These are phyloP conservation scores for Ctenodactylus gundi DNA, from an alignment of 2,113 vertebrate genomes.

Conservation along the genomic window DNA sequence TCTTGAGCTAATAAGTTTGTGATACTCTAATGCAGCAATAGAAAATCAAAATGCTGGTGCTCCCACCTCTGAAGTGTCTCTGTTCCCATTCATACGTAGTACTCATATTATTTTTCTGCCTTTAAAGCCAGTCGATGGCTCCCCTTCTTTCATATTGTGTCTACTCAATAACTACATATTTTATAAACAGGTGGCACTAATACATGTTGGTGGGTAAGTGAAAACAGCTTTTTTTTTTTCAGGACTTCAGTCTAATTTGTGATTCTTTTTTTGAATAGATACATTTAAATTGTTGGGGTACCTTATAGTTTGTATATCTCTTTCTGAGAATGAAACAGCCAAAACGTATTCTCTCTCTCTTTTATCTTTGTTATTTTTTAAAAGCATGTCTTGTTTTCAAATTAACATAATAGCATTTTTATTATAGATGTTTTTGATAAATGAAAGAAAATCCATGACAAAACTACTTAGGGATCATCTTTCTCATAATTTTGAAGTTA, in stretches of 20 bases:
- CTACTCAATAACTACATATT: neutral
- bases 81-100: accelerated
- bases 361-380: neutral
- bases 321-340: neutral
- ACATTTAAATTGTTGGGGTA: neutral
- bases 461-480: neutral
- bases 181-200: neutral
- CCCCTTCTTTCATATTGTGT: neutral
- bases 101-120: neutral
- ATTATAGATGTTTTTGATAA: slow-evolving; percentile 3
- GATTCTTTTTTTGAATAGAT: neutral
- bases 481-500: neutral
- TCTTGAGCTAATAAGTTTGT: neutral
- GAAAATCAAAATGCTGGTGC: neutral
- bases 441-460: neutral
- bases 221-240: neutral
- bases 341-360: neutral
- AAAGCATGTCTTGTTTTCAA: neutral
- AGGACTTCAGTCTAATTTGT: neutral
- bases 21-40: neutral
- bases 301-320: neutral
- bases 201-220: neutral
- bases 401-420: neutral
- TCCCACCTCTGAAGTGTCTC: neutral
- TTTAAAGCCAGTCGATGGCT: neutral